These are phyloP conservation scores for Sphaerodactylus townsendi DNA, from an alignment of 2,113 vertebrate species.

Conservation along the genomic window DNA sequence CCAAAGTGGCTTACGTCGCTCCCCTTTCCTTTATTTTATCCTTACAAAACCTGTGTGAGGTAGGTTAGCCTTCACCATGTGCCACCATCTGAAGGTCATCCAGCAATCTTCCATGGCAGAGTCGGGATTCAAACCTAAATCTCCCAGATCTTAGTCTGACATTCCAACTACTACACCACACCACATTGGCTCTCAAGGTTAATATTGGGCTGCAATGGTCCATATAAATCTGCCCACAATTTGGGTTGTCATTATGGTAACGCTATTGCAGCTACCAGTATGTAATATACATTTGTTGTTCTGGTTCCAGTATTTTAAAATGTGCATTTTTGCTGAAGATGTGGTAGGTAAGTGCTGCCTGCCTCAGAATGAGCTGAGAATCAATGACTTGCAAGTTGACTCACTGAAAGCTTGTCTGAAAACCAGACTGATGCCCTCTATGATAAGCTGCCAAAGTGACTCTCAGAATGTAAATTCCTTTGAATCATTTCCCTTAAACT, in stretches of 20 bases:
- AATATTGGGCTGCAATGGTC: background rate
- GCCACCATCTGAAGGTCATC: too few species aligned
- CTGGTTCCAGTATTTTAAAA: conserved; percentile 12
- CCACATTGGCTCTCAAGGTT: too few species aligned
- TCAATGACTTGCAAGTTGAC: conserved; percentile 62
- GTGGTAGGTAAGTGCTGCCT: conserved; percentile 49
- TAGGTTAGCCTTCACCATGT: too few species aligned
- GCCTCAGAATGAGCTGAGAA: conserved; percentile 50
- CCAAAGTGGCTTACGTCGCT: too few species aligned
- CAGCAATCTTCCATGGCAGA: too few species aligned
- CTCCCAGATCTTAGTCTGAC: too few species aligned
- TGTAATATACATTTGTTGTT: conserved; percentile 2
- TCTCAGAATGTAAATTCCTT: conserved; percentile 54
- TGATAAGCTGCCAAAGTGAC: conserved; percentile 58
- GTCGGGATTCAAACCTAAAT: too few species aligned
- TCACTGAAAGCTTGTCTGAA: conserved; percentile 45
- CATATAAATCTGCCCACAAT: background rate
- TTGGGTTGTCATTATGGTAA: background rate
- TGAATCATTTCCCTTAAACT: conserved; percentile 60
- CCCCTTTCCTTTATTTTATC: too few species aligned
- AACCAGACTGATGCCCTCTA: conserved; percentile 51
- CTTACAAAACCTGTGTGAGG: too few species aligned
- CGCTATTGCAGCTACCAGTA: background rate
- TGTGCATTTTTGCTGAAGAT: conserved; percentile 34
- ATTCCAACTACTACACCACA: too few species aligned